These are phyloP conservation scores for Peromyscus nudipes DNA, from an alignment of 2,797 vertebrate genomes.

Conservation along the genomic window DNA sequence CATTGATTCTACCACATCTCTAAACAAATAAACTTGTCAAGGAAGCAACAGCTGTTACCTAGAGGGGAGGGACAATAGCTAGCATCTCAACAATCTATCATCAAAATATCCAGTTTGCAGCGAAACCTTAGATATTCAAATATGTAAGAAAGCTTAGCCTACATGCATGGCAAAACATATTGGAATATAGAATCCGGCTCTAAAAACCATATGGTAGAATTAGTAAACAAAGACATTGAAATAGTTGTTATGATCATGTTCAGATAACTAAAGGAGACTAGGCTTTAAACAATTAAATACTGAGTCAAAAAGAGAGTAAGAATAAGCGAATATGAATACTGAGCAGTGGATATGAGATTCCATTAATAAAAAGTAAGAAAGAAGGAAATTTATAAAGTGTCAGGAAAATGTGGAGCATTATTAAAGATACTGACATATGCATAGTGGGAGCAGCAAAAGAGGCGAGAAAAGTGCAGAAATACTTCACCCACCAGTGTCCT, in stretches of 20 bases:
- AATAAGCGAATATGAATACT: neutral
- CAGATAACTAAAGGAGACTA: neutral
- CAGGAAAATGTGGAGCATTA: neutral
- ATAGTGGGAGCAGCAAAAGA: neutral
- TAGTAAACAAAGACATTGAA: neutral
- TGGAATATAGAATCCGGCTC: neutral
- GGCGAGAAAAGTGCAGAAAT: neutral
- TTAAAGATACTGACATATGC: neutral
- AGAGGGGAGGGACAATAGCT: neutral
- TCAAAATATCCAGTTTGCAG: neutral
- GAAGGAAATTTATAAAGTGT: neutral
- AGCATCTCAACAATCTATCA: neutral
- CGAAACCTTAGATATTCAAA: neutral
- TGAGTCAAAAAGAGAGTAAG: neutral
- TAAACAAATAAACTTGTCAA: neutral
- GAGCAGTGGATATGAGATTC: neutral
- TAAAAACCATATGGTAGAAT: neutral
- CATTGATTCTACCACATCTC: neutral
- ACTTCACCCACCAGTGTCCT: too few relatives aligned
- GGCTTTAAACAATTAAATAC: neutral
- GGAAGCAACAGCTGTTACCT: neutral
- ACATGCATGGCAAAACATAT: neutral
- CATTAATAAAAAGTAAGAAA: neutral
- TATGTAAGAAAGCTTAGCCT: neutral
- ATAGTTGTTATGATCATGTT: neutral